These are phyloP conservation scores for Euclidia mi DNA, from an alignment of 2,888 invertebrate genomes.

Conservation along the genomic window DNA sequence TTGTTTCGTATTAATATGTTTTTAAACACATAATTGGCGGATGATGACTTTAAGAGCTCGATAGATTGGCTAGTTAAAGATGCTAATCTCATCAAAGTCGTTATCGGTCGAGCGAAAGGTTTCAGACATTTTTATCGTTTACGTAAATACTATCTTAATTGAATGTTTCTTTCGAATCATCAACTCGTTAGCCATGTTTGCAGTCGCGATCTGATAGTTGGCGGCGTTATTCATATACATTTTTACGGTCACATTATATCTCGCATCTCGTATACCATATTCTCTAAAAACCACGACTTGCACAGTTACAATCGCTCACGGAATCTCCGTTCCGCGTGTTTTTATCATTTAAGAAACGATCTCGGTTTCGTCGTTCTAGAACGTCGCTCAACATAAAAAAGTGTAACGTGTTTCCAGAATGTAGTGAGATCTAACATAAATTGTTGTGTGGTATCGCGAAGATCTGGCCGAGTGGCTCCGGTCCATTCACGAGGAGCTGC, in stretches of 20 bases:
- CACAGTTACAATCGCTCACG: slow-evolving; percentile 51
- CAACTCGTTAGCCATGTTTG: background rate
- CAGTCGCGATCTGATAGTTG: slow-evolving; percentile 6
- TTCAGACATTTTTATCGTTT: slow-evolving; percentile 36
- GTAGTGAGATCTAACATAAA: slow-evolving; percentile 49
- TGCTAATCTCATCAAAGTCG: slow-evolving; percentile 37
- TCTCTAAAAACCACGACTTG: slow-evolving; percentile 52
- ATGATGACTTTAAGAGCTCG: background rate
- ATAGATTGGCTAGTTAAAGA: slow-evolving; percentile 33
- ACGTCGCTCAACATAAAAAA: slow-evolving; percentile 28
- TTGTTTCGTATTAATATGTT: too few species aligned
- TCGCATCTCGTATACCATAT: slow-evolving; percentile 48
- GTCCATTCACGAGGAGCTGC: slow-evolving; percentile 76
- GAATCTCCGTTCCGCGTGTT: slow-evolving; percentile 44
- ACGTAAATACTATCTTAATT: slow-evolving; percentile 40
- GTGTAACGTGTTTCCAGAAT: slow-evolving; percentile 53
- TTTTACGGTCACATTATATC: slow-evolving; percentile 56
- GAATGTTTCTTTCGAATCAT: slow-evolving; percentile 27
- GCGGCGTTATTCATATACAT: slow-evolving; percentile 19
- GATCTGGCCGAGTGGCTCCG: slow-evolving; percentile 66
- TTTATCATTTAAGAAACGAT: slow-evolving; percentile 38
- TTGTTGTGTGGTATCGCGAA: slow-evolving; percentile 59
- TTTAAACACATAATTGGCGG: slow-evolving; percentile 5
- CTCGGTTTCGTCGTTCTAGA: slow-evolving; percentile 23
- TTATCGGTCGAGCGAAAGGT: slow-evolving; percentile 40